Base-by-base conservation (phyloP, 2,113 vertebrate species). In the Polypterus senegalus region DNA sequence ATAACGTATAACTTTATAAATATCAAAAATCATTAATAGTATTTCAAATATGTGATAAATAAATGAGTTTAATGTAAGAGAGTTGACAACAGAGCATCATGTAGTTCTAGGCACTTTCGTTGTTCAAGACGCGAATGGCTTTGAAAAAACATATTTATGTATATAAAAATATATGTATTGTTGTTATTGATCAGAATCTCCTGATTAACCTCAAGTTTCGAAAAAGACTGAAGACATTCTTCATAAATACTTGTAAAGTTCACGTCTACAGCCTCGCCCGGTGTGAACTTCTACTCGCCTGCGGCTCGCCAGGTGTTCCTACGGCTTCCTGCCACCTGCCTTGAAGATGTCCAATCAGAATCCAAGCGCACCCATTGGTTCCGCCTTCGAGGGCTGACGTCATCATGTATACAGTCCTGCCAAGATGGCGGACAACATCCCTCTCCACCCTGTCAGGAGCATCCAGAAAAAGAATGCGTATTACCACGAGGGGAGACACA, bases 371-470 rank as follows among this genome's bases (percentile, higher is more conserved):
- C 27, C 27, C 51, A 62, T 10, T 5, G 11, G 44, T 45, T 44
- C 9, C 6, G 61, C 10, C 5, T 46, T 54, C 44, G 46, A 27
- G 27, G 7, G 6, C 27, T 54, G 65, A 64, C 65, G 62, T 66
- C 58, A 62, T 7, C 46, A 61, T 59, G 63, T 48, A 60, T 46
- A 53, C 54, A 47, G 65, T 11, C 64, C 61, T 58, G 47, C 44
- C 60, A 76, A 71, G 67, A 88, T 88, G 86, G 84, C 81, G 73
- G 85, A 86, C 8, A 78, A 73, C 52, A 84, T 86, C 58, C 83
- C 79, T 27, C 75, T 87, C 59, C 74, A 69, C 69, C 81, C 77
- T 6, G 80, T 87, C 27, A 80, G 76, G 67, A 69, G 74, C 67
- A 57, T 66, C 59, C 77, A 66, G 70, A 73, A 71, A 59, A 66